Percentiles rank a stretch among this genome's conserved stretches.
phyloP scores from a whole-genome alignment of 1,140 invertebrate genomes.

The Penaeus vannamei region DNA sequence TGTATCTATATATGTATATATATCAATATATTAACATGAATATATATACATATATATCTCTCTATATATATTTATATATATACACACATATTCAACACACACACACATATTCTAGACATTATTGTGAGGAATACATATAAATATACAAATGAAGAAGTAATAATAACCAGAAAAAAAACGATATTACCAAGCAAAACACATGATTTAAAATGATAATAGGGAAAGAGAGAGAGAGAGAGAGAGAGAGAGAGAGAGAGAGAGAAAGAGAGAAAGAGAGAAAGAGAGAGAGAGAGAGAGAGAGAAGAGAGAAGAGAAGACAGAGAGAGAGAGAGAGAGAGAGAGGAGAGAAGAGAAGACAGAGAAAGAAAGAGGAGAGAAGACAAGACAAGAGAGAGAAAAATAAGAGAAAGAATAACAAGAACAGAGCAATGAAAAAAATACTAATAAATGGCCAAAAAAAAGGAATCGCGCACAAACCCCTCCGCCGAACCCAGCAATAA shows the following conservation, averaged over 20 bases:
- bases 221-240: slow-evolving; percentile 1
- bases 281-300: background rate
- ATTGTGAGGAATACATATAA: too few relatives aligned
- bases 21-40: too few relatives aligned
- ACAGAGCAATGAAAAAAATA: background rate
- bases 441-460: background rate
- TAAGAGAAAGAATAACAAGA: background rate
- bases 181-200: background rate
- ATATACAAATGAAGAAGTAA: background rate
- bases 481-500: too few relatives aligned
- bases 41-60: too few relatives aligned
- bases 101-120: too few relatives aligned
- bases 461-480: background rate
- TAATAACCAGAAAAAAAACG: background rate
- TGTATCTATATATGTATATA: too few relatives aligned
- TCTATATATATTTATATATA: too few relatives aligned
- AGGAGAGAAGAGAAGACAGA: background rate
- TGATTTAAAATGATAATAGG: background rate
- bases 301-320: background rate
- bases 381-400: background rate
- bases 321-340: slow-evolving; percentile 12
- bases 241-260: slow-evolving; percentile 5
- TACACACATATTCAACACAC: too few relatives aligned
- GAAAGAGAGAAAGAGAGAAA: background rate
- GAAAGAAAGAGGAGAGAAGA: background rate